A percentile compares a stretch with the other conserved stretches of the same genome.
These are phyloP conservation scores for Oncopodura yosiiana DNA, from an alignment of 1,140 invertebrate genomes.

Conservation along the genomic window DNA sequence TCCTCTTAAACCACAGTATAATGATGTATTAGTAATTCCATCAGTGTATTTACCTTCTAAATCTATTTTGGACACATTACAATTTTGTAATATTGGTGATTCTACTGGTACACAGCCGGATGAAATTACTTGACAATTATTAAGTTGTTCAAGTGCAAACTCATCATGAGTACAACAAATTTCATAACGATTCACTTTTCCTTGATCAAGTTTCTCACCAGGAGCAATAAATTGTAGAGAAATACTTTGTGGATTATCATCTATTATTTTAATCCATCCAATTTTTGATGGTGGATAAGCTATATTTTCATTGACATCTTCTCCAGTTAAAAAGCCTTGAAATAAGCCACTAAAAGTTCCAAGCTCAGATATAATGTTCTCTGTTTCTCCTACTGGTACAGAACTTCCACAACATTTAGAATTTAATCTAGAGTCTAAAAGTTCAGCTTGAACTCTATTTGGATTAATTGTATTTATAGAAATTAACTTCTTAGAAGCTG, in stretches of 20 bases:
- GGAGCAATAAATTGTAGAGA: conserved; percentile 11
- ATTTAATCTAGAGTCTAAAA: conserved; percentile 1
- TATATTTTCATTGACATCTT: background rate
- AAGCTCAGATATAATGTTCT: background rate
- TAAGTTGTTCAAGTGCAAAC: background rate
- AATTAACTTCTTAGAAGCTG: background rate
- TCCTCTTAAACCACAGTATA: conserved; percentile 14
- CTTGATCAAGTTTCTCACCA: background rate
- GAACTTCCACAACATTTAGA: conserved; percentile 19
- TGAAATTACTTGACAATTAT: background rate
- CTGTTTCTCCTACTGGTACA: conserved; percentile 1
- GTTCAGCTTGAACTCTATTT: conserved; percentile 1
- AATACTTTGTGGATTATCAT: background rate
- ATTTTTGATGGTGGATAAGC: conserved; percentile 18
- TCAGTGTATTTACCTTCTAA: background rate
- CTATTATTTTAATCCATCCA: background rate
- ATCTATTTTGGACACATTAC: background rate
- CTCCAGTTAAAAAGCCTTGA: conserved; percentile 20
- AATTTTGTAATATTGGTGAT: background rate
- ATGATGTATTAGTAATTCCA: background rate
- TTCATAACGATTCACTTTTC: conserved; percentile 9
- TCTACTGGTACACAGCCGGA: background rate
- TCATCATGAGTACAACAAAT: conserved; percentile 13
- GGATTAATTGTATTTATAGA: background rate
- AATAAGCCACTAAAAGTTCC: background rate